Conservation (phyloP, 1,140 invertebrate species). For the Atta cephalotes region DNA sequence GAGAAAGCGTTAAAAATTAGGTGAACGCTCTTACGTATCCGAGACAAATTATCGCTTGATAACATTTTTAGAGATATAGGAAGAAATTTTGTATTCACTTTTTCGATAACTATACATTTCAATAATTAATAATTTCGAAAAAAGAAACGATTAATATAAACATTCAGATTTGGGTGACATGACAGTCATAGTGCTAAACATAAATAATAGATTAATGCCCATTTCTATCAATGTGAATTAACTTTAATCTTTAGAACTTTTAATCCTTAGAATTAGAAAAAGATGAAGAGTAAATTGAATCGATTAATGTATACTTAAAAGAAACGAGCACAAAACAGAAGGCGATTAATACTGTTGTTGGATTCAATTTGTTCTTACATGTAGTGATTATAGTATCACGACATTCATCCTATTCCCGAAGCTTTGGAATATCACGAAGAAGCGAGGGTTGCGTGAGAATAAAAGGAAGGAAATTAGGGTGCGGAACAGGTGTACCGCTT, state of each 20-base stretch:
- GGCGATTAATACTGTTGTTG: not conserved
- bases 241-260: too few species aligned
- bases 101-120: not conserved
- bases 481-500: constrained; percentile 73
- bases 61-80: not conserved
- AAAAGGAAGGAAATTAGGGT: constrained; percentile 71
- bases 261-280: too few species aligned
- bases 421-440: not conserved
- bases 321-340: not conserved
- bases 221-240: too few species aligned
- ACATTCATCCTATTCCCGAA: not conserved
- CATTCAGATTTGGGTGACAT: too few species aligned
- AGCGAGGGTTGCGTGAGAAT: constrained; percentile 26
- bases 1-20: too few species aligned
- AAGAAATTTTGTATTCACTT: not conserved
- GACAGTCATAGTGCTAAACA: not conserved
- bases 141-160: not conserved
- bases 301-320: too few species aligned
- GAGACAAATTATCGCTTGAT: not conserved
- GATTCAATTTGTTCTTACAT: not conserved
- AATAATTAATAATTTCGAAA: too few species aligned
- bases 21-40: too few species aligned
- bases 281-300: too few species aligned
- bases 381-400: not conserved
- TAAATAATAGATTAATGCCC: not conserved